A percentile compares a stretch with the other conserved stretches of the same genome.
phyloP scores from a whole-genome alignment of 2,888 invertebrate species.

The Anagyrus pseudococci region DNA sequence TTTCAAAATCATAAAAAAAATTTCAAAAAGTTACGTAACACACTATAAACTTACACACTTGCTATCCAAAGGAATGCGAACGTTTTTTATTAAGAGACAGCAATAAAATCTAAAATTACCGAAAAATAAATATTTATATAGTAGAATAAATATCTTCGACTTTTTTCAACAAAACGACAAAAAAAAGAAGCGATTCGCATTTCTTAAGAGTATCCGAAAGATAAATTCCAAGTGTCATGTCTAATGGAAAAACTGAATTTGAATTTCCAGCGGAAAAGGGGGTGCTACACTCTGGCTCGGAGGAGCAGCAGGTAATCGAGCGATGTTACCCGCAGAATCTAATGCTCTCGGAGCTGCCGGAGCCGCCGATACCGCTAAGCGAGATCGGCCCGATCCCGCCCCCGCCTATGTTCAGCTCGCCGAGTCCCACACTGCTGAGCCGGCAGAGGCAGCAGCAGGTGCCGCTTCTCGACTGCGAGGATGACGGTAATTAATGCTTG shows the following conservation, averaged over 20 bases:
- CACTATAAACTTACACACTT: no score
- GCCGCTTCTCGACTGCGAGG: conserved; percentile 68
- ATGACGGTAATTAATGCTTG: conserved; percentile 66
- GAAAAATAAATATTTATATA: no score
- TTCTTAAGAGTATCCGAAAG: no score
- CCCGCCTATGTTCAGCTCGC: conserved; percentile 95
- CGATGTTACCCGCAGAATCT: conserved; percentile 63
- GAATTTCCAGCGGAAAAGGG: conserved; percentile 50
- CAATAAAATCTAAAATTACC: no score
- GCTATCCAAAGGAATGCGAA: no score
- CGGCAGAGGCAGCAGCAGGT: conserved; percentile 60
- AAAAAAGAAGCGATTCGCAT: no score
- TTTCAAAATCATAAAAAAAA: no score
- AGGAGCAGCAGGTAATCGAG: conserved; percentile 56
- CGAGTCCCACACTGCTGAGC: conserved; percentile 73
- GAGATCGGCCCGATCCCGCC: conserved; percentile 94
- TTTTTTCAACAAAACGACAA: no score
- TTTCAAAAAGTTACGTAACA: no score
- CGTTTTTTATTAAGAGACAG: no score
- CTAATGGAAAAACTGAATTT: neutral
- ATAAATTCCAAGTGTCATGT: no score
- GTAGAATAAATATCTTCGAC: no score
- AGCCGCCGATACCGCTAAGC: conserved; percentile 89
- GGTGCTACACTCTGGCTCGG: conserved; percentile 49
- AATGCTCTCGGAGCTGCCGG: conserved; percentile 86